Base-by-base conservation (phyloP, 2,797 vertebrate species). In the Falco rusticolus region DNA sequence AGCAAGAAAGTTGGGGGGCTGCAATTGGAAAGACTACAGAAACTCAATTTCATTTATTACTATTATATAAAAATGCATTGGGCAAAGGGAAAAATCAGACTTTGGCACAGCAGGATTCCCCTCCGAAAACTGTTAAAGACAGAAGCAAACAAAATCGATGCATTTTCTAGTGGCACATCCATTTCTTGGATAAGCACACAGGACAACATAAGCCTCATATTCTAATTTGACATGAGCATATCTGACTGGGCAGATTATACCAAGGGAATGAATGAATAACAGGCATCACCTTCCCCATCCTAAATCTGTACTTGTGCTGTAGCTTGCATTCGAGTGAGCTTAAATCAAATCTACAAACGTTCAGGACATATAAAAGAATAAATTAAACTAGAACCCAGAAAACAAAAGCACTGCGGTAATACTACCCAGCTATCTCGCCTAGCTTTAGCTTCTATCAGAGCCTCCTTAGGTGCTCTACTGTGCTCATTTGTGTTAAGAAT, bases 191-290 rank as follows among this genome's bases (percentile, higher is more conserved):
- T 80, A 90, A 93, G 61, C 72, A 84, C 34, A 66, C 3, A n/a
- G 79, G 68, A 86, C 45, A 96, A 47, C 24, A 57, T 43, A 91
- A 84, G 29, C 37, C 59, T 70, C 39, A 34, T 63, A 71, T 87
- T 96, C 48, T 87, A 92, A 79, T 84, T 79, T 83, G 57, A 82
- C 63, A 50, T 34, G n/a, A 95, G 34, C 56, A 25, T 84, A 93
- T 88, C 85, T 84, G 80, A 69, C 43, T 70, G 61, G 59, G 47
- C 51, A 94, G 91, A 90, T 63, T 87, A 75, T 39, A 71, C 80
- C 51, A 79, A 86, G 39, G 33, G 61, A 94, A 91, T 79, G 84
- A 89, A 80, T 5, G 2, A 95, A 59, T 19, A 90, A 89, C 25
- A 84, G 45, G 34, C 33, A 90, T 45, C 64, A 63, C 33, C 33